These are phyloP conservation scores for Xiphorhynchus erythropygius DNA, from an alignment of 2,797 vertebrate genomes.

Conservation along the genomic window DNA sequence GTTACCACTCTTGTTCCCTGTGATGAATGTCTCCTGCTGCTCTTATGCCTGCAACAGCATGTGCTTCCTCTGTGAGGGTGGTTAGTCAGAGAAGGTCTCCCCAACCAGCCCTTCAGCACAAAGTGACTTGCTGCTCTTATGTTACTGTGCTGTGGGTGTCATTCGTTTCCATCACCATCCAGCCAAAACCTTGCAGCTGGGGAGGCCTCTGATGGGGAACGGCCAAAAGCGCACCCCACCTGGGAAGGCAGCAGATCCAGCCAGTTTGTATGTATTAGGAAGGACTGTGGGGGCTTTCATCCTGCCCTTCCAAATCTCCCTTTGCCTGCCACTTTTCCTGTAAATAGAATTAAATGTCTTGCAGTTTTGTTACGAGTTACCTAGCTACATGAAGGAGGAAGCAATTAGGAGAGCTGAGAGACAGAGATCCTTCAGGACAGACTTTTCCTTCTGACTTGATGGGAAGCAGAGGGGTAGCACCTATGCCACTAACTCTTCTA, in stretches of 20 bases:
- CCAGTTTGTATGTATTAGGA: not conserved
- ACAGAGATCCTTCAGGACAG: not conserved
- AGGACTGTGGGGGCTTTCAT: not conserved
- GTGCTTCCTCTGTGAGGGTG: not conserved
- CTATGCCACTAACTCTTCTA: not conserved
- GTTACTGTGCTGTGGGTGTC: not conserved
- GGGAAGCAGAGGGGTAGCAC: not conserved
- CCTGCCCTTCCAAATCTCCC: not conserved
- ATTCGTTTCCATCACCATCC: not conserved
- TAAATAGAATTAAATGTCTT: not conserved
- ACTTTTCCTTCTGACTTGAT: fast-evolving
- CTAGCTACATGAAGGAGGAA: not conserved
- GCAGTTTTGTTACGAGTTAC: not conserved
- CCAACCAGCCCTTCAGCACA: not conserved
- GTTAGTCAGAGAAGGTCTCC: not conserved
- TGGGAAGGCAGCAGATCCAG: not conserved
- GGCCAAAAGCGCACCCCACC: not conserved
- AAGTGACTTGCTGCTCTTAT: not conserved
- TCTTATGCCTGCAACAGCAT: fast-evolving
- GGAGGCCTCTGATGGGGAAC: not conserved
- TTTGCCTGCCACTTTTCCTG: fast-evolving
- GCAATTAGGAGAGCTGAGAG: not conserved
- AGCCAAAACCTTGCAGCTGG: not conserved
- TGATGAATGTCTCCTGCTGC: not conserved
- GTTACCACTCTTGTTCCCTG: not conserved